Evolutionary conservation across 2,888 invertebrate species (phyloP), one percentile per base, ranked within the genome.

Genomic region (Drosophila mercatorum): DNA sequence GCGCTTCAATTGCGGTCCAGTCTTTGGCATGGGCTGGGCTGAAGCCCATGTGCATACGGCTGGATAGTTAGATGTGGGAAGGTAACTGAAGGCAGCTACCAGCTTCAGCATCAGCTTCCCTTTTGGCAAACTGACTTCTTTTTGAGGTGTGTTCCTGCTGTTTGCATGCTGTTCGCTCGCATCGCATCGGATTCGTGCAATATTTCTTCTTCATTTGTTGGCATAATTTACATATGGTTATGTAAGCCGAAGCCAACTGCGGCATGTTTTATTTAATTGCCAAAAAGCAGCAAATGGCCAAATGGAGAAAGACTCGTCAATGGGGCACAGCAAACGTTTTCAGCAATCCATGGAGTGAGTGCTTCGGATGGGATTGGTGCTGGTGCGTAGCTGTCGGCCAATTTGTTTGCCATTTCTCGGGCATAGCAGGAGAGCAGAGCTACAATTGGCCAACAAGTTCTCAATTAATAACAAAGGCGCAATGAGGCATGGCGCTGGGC

Each of bases 221-320:
- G 81, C 71, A 89, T 89, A 72, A 84, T 84, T 84, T 84, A 84
- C 84, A 84, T 84, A 84, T 87, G 79, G 87, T 84, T 84, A 89
- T 84, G 87, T 87, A 84, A 84, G 79, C 58, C 59, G 57, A 43
- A 72, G 64, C 44, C 69, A 61, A 72, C 72, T 69, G 75, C 53
- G 68, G 81, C 89, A 84, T 84, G 84, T 84, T 84, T 87, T 87
- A 89, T 89, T 89, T 84, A 89, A 84, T 84, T 84, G 84, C 84
- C 89, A 78, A 69, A 77, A 79, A 56, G n/a, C 61, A 47, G 80
- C 64, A 60, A 66, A 65, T 57, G 61, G 41, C 36, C 55, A 74
- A 63, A 78, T n/a, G 40, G 65, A 72, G 80, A 82, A 70, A 81
- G 74, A 75, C 31, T 46, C 79, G 68, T 58, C 81, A 82, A 65